These are phyloP conservation scores for Seira musarum DNA, from an alignment of 2,888 invertebrate species.

Conservation along the genomic window DNA sequence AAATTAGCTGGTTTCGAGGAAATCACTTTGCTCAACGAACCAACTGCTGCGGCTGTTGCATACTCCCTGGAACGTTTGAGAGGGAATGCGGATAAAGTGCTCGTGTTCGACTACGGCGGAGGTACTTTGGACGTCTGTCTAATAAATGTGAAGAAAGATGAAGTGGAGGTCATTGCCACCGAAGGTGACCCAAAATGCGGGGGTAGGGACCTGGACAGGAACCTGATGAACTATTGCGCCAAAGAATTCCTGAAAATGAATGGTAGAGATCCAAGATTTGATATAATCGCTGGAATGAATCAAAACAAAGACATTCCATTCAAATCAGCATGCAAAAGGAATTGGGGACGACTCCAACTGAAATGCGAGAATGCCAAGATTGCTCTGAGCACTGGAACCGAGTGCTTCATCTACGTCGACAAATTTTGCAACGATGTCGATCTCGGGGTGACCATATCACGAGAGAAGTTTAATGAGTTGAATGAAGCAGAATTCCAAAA, in stretches of 20 bases:
- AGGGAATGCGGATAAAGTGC: too few relatives aligned
- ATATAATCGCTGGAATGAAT: slow-evolving; percentile 74
- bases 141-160: too few relatives aligned
- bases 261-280: slow-evolving; percentile 70
- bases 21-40: too few relatives aligned
- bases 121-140: too few relatives aligned
- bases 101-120: too few relatives aligned
- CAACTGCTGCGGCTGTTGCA: too few relatives aligned
- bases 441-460: slow-evolving; percentile 79
- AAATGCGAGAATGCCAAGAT: slow-evolving; percentile 73
- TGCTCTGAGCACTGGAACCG: neutral
- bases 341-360: slow-evolving; percentile 78
- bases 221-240: slow-evolving; percentile 45
- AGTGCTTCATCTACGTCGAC: neutral
- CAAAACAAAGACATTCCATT: slow-evolving; percentile 77
- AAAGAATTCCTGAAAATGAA: slow-evolving; percentile 4
- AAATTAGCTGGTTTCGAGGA: too few relatives aligned
- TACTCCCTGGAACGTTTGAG: too few relatives aligned
- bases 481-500: slow-evolving; percentile 81
- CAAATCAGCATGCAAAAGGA: too few relatives aligned
- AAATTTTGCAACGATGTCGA: slow-evolving; percentile 74
- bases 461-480: slow-evolving; percentile 83
- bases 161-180: slow-evolving; percentile 14
- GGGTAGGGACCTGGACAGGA: slow-evolving; percentile 43
- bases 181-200: slow-evolving; percentile 36